A percentile compares a stretch with the other conserved stretches of the same genome.
Conservation (phyloP, 2,797 vertebrate genomes). For the Hippocampus kuda region DNA sequence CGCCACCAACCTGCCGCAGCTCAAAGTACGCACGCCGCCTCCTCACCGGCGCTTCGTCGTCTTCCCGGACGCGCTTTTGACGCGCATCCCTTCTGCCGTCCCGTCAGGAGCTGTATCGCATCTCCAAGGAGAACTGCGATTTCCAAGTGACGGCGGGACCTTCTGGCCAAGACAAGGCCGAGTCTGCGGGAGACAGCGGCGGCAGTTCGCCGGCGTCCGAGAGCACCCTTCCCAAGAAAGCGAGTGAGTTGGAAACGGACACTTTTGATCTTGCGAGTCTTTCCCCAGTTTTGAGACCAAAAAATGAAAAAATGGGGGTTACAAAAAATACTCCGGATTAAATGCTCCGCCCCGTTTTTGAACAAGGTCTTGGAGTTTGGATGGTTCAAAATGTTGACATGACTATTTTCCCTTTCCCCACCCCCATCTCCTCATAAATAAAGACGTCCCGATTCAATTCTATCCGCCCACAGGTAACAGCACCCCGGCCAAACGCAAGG, state of each 20-base stretch:
- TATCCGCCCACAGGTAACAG: conserved; percentile 42
- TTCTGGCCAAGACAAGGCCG: conserved; percentile 70
- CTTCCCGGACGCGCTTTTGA: not conserved
- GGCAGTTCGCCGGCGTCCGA: conserved; percentile 66
- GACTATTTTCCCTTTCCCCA: too few relatives aligned
- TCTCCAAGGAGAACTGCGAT: conserved; percentile 86
- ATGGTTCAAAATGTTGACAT: too few relatives aligned
- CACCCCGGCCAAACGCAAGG: conserved; percentile 50
- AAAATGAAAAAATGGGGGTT: too few relatives aligned
- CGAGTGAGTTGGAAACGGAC: conserved; percentile 40
- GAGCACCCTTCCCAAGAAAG: conserved; percentile 42
- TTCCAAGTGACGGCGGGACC: conserved; percentile 69
- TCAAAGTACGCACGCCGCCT: conserved; percentile 68
- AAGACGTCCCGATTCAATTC: not conserved
- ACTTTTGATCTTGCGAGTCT: not conserved
- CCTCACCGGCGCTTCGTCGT: too few relatives aligned
- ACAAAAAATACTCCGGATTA: too few relatives aligned
- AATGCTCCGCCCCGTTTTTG: too few relatives aligned
- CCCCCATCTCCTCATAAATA: too few relatives aligned
- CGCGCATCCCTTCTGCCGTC: conserved; percentile 5
- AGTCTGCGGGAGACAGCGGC: conserved; percentile 76
- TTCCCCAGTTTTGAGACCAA: too few relatives aligned
- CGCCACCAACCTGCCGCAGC: conserved; percentile 85
- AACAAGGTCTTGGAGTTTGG: too few relatives aligned
- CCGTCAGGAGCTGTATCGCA: conserved; percentile 81